Evolutionary conservation across 2,113 vertebrate species (phyloP).

Genomic region (Neogobius melanostomus): DNA sequence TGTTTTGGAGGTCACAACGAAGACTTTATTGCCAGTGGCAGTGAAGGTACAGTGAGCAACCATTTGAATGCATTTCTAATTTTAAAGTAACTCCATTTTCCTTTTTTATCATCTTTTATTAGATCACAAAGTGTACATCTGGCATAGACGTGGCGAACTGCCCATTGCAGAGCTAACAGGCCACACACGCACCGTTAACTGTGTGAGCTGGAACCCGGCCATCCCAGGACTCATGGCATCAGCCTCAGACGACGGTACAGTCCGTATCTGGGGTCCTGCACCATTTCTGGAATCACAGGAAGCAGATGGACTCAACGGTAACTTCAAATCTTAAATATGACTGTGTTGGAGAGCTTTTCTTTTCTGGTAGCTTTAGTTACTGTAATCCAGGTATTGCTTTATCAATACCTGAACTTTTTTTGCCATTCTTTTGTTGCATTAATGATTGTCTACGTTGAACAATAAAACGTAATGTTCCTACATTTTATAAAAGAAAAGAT

Average conservation of each 20-base stretch:
- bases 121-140: constrained; percentile 99
- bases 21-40: constrained; percentile 98
- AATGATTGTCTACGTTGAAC: too few relatives aligned
- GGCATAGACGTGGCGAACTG: constrained; percentile 96
- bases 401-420: not conserved
- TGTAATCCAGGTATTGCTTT: not conserved
- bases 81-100: not conserved
- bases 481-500: too few relatives aligned
- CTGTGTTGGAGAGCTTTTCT: not conserved
- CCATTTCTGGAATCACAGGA: constrained; percentile 93
- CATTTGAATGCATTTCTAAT: not conserved
- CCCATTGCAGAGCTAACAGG: constrained; percentile 97
- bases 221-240: constrained; percentile 97
- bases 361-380: too few relatives aligned
- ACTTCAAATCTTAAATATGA: not conserved
- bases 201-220: constrained; percentile 98
- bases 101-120: not conserved
- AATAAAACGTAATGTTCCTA: too few relatives aligned
- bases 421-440: too few relatives aligned
- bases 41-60: constrained; percentile 85
- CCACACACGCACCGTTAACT: constrained; percentile 98
- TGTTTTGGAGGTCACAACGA: constrained; percentile 99
- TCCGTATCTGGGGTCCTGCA: constrained; percentile 98
- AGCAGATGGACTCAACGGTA: constrained; percentile 85
- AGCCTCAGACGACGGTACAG: constrained; percentile 97